Base-by-base conservation (phyloP, 2,888 invertebrate genomes). In the Aspidiotus rigidus region DNA sequence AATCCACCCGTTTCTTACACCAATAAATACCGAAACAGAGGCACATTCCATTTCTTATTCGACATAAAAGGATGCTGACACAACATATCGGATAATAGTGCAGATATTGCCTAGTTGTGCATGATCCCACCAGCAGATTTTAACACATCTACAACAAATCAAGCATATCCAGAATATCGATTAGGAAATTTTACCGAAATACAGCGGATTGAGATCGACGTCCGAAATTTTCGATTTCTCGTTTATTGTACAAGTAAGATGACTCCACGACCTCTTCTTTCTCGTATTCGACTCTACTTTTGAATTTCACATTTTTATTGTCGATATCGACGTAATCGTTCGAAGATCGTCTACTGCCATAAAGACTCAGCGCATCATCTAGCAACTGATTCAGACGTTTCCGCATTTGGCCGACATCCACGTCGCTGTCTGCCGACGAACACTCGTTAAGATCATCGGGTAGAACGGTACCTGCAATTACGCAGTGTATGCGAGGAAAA, bases 361-460 rank as follows among this genome's bases (percentile, higher is more conserved):
- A 88, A 70, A 89, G 79, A 72, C 86, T 88, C 79, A 88, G 88
- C 0, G 89, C 89, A 74, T 89, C 89, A 74, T 89, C 89, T 76
- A 89, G 81, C 9, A 89, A 81, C 75, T 88, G 88, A 77, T 88
- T 87, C 77, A 89, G 88, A 56, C 89, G 79, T 74, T 84, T 85
- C 62, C 88, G 78, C 83, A 89, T 87, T 69, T 84, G 82, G 0
- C 86, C 84, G 0, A 85, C 81, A 72, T 80, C 81, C 0, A 80
- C 80, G 6, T 78, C 75, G 0, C 79, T 78, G 8, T 66, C 70
- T 71, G 76, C 76, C 55, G 76, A 71, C 62, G 78, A 77, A 70
- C 77, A 76, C 73, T 78, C 77, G 71, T 79, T 79, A 7, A 77
- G 75, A 66, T 78, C 78, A 10, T 76, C 76, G 70, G 76, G 76